Evolutionary conservation across 2,797 vertebrate species (phyloP).

Genomic region (Cossypha heuglini): DNA sequence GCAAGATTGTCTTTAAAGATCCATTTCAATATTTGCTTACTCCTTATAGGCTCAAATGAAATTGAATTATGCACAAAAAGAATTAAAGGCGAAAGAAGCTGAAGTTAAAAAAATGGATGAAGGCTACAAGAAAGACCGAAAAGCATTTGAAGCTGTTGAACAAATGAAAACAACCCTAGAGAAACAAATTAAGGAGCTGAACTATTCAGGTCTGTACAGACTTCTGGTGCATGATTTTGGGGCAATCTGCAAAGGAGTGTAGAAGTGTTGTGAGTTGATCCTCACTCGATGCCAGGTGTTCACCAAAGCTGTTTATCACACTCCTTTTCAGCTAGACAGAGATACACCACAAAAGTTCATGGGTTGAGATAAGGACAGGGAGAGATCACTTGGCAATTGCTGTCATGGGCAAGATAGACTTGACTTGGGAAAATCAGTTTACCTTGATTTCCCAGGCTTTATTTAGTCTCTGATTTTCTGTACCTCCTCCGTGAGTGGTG

Average conservation of each 20-base stretch:
- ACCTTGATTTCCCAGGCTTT: background rate
- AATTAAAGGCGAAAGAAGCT: slow-evolving; percentile 88
- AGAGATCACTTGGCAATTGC: background rate
- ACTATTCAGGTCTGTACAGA: no score
- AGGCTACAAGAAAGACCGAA: slow-evolving; percentile 70
- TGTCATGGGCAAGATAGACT: background rate
- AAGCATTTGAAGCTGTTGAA: no score
- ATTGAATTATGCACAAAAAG: slow-evolving; percentile 86
- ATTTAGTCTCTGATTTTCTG: background rate
- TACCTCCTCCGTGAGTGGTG: background rate
- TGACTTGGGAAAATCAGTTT: background rate
- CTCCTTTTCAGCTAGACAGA: background rate
- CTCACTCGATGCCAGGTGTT: no score
- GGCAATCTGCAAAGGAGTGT: no score
- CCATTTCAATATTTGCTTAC: background rate
- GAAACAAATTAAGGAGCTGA: no score
- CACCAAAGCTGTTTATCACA: rapidly evolving
- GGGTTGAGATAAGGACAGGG: background rate
- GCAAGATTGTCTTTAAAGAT: background rate
- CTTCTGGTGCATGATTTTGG: no score
- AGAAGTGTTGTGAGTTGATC: no score
- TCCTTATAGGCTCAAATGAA: slow-evolving; percentile 90
- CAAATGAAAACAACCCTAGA: no score
- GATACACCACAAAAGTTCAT: rapidly evolving
- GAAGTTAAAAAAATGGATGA: slow-evolving; percentile 91